phyloP scores from a whole-genome alignment of 2,888 invertebrate genomes.

The Scaptomyza reducta region DNA sequence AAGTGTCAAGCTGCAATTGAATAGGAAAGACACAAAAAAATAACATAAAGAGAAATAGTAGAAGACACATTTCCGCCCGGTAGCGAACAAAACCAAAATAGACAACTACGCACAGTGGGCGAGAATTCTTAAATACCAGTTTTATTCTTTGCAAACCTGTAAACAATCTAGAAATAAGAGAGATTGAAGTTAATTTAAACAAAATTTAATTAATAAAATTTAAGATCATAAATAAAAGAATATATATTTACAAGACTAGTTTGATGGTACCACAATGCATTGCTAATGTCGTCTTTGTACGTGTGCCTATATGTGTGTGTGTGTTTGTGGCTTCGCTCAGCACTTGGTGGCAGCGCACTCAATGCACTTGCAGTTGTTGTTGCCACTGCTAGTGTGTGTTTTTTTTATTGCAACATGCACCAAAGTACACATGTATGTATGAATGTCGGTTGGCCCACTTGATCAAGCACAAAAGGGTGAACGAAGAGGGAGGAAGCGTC shows the following conservation, averaged over 20 bases:
- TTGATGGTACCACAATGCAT: constrained; percentile 35
- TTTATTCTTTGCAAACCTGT: not conserved
- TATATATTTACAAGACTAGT: not conserved
- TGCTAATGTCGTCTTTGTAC: constrained; percentile 30
- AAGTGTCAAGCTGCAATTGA: constrained; percentile 49
- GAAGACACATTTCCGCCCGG: constrained; percentile 73
- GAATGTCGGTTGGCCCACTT: constrained; percentile 61
- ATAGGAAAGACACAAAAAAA: constrained; percentile 20
- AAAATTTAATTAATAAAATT: not conserved
- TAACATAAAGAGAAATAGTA: constrained; percentile 43
- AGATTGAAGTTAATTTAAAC: not conserved
- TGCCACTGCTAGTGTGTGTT: constrained; percentile 25
- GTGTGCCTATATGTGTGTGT: not conserved
- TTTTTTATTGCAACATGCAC: constrained; percentile 65
- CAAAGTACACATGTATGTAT: constrained; percentile 39
- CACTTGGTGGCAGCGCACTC: constrained; percentile 62
- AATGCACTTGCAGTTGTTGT: constrained; percentile 64
- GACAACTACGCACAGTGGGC: constrained; percentile 60
- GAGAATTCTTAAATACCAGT: not conserved
- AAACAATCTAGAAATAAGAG: not conserved
- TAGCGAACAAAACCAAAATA: constrained; percentile 73
- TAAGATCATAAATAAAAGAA: not conserved
- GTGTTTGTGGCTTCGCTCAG: constrained; percentile 66
- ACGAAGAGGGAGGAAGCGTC: constrained; percentile 1
- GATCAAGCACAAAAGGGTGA: constrained; percentile 43